Percentiles rank a stretch among this genome's conserved stretches.
Evolutionary conservation across 2,888 invertebrate genomes (phyloP).

Genomic region (Diachrysia chrysitis): DNA sequence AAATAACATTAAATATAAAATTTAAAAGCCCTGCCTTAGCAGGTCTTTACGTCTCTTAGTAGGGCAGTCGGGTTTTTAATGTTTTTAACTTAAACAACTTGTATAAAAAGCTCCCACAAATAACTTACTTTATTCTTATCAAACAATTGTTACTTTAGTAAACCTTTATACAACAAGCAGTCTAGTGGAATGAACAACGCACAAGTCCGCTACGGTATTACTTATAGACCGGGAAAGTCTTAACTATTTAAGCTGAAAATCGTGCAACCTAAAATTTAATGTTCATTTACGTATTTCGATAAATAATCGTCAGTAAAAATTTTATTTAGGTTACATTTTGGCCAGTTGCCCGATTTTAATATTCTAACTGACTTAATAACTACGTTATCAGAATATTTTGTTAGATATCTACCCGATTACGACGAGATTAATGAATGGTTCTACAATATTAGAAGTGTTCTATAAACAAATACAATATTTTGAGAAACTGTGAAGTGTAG

Average conservation of each 20-base stretch:
- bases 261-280: conserved; percentile 4
- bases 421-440: too few species aligned
- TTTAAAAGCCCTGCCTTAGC: too few species aligned
- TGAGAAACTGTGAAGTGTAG: too few species aligned
- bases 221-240: neutral
- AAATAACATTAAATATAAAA: too few species aligned
- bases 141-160: neutral
- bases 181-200: conserved; percentile 4
- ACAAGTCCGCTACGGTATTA: neutral
- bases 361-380: too few species aligned
- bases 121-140: conserved; percentile 2
- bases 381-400: too few species aligned
- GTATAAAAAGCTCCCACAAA: neutral
- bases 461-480: too few species aligned
- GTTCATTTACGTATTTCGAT: neutral
- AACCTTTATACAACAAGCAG: neutral
- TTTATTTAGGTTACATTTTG: neutral
- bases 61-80: too few species aligned
- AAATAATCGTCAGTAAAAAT: neutral
- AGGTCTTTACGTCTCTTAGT: too few species aligned
- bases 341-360: neutral
- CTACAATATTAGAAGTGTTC: too few species aligned
- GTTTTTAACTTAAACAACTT: neutral
- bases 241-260: neutral
- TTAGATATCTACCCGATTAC: too few species aligned